Evolutionary conservation across 2,113 vertebrate species (phyloP).

Genomic region (Falco punctatus): DNA sequence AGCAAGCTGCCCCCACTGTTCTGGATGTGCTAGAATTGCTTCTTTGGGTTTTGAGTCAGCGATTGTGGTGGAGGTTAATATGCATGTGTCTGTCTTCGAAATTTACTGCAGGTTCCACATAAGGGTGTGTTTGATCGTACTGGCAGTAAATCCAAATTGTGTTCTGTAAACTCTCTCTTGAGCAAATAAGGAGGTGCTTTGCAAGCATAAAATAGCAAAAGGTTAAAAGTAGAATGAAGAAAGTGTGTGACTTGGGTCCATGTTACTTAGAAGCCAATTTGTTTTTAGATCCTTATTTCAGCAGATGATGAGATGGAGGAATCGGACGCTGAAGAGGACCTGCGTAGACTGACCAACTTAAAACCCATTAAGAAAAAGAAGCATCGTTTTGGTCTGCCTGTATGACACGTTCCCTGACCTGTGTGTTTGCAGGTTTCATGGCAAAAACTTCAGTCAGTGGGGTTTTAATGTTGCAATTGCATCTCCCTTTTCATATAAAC

Average conservation of each 20-base stretch:
- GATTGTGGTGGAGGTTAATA: background rate
- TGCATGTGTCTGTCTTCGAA: background rate
- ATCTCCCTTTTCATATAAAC: constrained; percentile 50
- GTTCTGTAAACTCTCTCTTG: background rate
- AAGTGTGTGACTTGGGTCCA: background rate
- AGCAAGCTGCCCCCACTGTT: background rate
- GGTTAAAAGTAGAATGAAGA: background rate
- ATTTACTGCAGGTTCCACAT: background rate
- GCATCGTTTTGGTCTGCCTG: constrained; percentile 92
- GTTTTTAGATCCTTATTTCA: constrained; percentile 91
- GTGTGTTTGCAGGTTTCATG: constrained; percentile 10
- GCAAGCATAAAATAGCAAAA: background rate
- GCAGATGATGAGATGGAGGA: constrained; percentile 98
- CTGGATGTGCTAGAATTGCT: background rate
- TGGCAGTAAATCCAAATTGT: background rate
- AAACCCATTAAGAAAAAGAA: constrained; percentile 94
- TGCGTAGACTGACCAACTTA: constrained; percentile 84
- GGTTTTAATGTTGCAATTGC: constrained; percentile 41
- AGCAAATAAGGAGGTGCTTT: background rate
- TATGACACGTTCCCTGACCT: constrained; percentile 78
- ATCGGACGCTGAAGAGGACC: constrained; percentile 89
- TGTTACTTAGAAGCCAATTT: background rate
- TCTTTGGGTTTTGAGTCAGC: background rate
- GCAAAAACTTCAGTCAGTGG: constrained; percentile 39
- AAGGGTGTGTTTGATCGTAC: background rate